Evolutionary conservation across 1,140 invertebrate species (phyloP).

Genomic region (Calephelis virginiensis): DNA sequence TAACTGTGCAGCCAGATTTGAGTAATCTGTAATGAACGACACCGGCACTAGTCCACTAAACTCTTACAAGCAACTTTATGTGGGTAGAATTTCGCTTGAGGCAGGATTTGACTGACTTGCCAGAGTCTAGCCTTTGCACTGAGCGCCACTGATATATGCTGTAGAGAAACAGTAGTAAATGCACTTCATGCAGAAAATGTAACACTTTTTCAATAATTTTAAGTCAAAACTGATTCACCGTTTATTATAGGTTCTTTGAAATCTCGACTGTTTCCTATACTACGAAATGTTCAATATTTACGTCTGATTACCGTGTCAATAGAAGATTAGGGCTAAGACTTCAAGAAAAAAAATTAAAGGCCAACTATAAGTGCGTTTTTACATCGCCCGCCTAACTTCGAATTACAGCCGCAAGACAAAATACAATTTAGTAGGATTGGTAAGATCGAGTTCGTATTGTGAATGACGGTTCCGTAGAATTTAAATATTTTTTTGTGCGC

Average conservation of each 20-base stretch:
- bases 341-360: slow-evolving; percentile 50
- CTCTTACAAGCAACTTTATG: too few relatives aligned
- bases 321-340: slow-evolving; percentile 73
- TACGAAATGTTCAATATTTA: slow-evolving; percentile 65
- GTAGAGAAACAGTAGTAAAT: too few relatives aligned
- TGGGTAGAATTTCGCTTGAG: too few relatives aligned
- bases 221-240: not conserved
- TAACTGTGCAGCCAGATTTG: too few relatives aligned
- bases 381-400: slow-evolving; percentile 48
- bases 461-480: slow-evolving; percentile 22
- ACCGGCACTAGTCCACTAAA: too few relatives aligned
- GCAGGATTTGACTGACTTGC: too few relatives aligned
- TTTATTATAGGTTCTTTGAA: slow-evolving; percentile 13
- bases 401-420: slow-evolving; percentile 67
- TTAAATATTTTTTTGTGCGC: not conserved
- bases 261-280: slow-evolving; percentile 41
- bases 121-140: too few relatives aligned
- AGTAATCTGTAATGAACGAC: too few relatives aligned
- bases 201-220: too few relatives aligned
- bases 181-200: too few relatives aligned
- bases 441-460: slow-evolving; percentile 5
- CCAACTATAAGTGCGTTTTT: slow-evolving; percentile 60
- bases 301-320: slow-evolving; percentile 75
- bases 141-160: too few relatives aligned
- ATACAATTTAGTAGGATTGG: slow-evolving; percentile 47